Evolutionary conservation across 2,797 vertebrate species (phyloP), one percentile per base, ranked within the genome.

Genomic region (Neosilurus hyrtlii): DNA sequence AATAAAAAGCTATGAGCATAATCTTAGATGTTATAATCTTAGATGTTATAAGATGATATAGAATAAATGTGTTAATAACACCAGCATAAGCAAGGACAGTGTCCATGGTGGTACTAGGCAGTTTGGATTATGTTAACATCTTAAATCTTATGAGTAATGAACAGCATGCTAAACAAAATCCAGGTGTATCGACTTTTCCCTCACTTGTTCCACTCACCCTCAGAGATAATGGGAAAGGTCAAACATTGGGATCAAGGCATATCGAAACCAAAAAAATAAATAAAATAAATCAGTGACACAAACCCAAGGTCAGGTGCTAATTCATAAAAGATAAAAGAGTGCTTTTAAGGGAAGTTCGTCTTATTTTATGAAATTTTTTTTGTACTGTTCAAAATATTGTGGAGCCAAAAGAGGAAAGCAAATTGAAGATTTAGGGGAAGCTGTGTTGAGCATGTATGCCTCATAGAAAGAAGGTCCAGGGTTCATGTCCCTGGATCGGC

Each of bases 151-250:
- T 80, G 73, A 85, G 82, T 79, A 79, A 79, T 30, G 43, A 82
- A 74, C 12, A 12, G 35, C 12, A 71, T 70, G 86, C 82, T 83
- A 81, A 85, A 87, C 82, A 74, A 82, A 71, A 59, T 61, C 78
- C 54, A 66, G 70, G 79, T 76, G 68, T 83, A 77, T 81, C 67
- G 72, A 84, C 63, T 79, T 52, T 14, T n/a, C 67, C 52, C 81
- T 76, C 54, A 57, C 54, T 37, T 63, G 57, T 82, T 82, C 54
- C 59, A 83, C 57, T 82, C 51, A 72, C 35, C 74, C 63, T 80
- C 26, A 56, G 43, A 83, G 63, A 83, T 59, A 83, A 56, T 75
- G 11, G 24, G 24, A 80, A 85, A 66, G 56, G n/a, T 79, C 10
- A 62, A 80, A 26, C 65, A 35, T 20, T 68, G 54, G 54, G 26